Evolutionary conservation across 2,888 invertebrate genomes (phyloP).

Genomic region (Pyralis farinalis): DNA sequence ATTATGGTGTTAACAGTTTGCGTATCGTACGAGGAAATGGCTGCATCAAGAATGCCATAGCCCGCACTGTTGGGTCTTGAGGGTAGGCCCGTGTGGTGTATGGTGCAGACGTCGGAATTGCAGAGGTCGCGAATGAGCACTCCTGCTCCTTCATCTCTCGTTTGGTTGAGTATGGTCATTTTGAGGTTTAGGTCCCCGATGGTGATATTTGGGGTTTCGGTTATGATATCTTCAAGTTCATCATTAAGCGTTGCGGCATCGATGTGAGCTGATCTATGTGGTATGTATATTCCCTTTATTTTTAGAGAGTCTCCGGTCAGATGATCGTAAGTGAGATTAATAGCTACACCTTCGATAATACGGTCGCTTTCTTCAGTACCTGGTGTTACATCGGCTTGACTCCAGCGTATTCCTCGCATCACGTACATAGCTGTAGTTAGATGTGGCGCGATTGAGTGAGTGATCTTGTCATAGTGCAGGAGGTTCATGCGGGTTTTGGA

Average conservation of each 20-base stretch:
- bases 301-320: background rate
- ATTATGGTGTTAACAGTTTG: background rate
- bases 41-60: background rate
- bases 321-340: background rate
- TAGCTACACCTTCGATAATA: background rate
- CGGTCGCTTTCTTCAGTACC: background rate
- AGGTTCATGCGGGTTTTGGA: background rate
- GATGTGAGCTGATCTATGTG: background rate
- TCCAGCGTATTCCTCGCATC: conserved; percentile 1
- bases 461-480: background rate
- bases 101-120: background rate
- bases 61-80: background rate
- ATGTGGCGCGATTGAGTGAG: background rate
- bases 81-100: background rate
- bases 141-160: background rate
- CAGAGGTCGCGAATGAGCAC: background rate
- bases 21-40: background rate
- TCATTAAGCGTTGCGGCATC: background rate
- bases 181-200: conserved; percentile 3
- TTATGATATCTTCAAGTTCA: background rate
- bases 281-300: background rate
- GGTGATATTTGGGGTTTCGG: background rate
- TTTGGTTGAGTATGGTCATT: background rate
- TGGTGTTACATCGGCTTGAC: background rate
- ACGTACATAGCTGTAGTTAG: conserved; percentile 5